Percentiles rank a stretch among this genome's conserved stretches.
These are phyloP conservation scores for Tachina grossa DNA, from an alignment of 2,888 invertebrate genomes.

Conservation along the genomic window DNA sequence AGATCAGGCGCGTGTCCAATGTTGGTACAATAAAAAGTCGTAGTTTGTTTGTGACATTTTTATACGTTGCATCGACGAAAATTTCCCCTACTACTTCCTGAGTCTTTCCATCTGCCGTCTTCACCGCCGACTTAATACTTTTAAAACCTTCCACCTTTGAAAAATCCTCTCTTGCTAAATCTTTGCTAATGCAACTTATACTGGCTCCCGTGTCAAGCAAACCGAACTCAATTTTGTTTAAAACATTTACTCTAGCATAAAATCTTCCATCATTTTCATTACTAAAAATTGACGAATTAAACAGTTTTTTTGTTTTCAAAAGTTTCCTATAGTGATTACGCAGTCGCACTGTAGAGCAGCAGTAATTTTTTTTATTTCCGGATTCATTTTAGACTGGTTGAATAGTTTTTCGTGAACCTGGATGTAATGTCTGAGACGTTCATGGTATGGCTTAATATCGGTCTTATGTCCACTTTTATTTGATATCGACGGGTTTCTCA, in stretches of 20 bases:
- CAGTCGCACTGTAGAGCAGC: conserved; percentile 7
- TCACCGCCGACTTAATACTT: background rate
- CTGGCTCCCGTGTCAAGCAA: conserved; percentile 8
- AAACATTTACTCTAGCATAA: conserved; percentile 10
- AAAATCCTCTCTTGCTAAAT: conserved; percentile 16
- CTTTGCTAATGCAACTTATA: conserved; percentile 9
- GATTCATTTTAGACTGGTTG: background rate
- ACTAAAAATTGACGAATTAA: conserved; percentile 1
- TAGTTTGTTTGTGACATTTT: background rate
- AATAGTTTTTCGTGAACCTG: background rate
- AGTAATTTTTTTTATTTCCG: background rate
- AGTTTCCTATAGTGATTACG: conserved; percentile 26
- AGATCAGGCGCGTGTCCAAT: background rate
- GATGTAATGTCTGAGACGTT: background rate
- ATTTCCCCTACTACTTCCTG: conserved; percentile 1
- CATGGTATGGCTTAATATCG: background rate
- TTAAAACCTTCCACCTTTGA: background rate
- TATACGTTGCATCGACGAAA: background rate
- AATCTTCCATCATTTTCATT: background rate
- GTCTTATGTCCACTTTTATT: background rate
- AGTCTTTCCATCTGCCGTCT: conserved; percentile 5
- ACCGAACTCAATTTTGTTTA: conserved; percentile 3
- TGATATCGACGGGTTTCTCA: too few species aligned
- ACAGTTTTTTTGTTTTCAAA: background rate
- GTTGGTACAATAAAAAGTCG: conserved; percentile 10